These are phyloP conservation scores for Salvator merianae DNA, from an alignment of 2,113 vertebrate genomes.

Conservation along the genomic window DNA sequence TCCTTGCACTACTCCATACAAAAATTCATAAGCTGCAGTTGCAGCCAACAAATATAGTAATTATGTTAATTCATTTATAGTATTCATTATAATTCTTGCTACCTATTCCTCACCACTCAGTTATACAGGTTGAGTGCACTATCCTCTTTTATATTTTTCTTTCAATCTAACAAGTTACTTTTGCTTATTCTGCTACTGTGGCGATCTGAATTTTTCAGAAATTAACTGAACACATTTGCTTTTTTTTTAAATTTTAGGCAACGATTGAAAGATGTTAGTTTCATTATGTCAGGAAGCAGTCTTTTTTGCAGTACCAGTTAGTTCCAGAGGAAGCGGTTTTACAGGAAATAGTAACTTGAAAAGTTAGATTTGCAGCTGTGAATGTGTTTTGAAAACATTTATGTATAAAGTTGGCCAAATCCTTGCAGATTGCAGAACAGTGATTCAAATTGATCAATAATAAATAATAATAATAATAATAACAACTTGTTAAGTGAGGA, in stretches of 20 bases:
- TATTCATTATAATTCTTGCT: background rate
- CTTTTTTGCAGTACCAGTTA: background rate
- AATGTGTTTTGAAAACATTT: background rate
- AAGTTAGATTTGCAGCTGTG: background rate
- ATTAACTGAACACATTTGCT: background rate
- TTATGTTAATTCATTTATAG: background rate
- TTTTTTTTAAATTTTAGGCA: background rate
- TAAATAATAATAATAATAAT: background rate
- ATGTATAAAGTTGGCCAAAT: background rate
- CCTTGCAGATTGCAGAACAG: background rate
- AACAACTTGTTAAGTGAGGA: too few species aligned
- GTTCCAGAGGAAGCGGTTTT: conserved; percentile 35
- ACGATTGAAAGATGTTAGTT: background rate
- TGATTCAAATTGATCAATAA: background rate
- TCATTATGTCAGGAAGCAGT: conserved; percentile 31
- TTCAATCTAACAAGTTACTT: background rate
- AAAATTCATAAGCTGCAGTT: background rate
- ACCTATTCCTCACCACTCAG: background rate
- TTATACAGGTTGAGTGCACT: background rate
- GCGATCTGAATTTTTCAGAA: background rate
- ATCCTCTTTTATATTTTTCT: background rate
- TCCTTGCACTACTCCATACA: background rate
- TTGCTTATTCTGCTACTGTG: too few species aligned
- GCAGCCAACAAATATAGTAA: background rate
- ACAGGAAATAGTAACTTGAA: background rate